Evolutionary conservation across 2,797 vertebrate species (phyloP), one percentile per base, ranked within the genome.

Genomic region (Heterohyrax brucei): DNA sequence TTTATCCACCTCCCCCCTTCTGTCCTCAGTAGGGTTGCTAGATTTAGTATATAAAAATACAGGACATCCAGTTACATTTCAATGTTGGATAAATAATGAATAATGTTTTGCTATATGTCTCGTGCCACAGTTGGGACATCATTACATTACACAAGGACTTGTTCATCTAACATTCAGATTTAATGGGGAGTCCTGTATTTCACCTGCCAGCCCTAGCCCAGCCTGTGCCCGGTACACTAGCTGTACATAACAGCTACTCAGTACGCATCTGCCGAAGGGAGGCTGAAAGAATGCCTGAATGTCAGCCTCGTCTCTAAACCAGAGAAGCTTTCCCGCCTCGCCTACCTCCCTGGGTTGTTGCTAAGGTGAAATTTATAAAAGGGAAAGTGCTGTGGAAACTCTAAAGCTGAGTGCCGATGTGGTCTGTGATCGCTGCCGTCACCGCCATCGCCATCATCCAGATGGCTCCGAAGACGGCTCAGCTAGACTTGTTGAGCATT

Each of bases 351-450:
- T 33, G 64, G 33, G 79, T 72, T 53, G 46, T 79, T 93, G 50
- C 81, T 87, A 85, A 91, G 82, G 93, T 86, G 90, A 95, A 95
- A 80, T 33, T 5, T 62, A 66, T 30, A 30, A 79, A 94, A 21
- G 83, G 30, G 66, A 53, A 85, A 64, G 62, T 48, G 33, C 89
- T 93, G 80, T 59, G 50, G 75, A 89, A 95, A 66, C 21, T 13
- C 66, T n/a, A 86, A 73, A 77, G 68, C 87, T 39, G 59, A 26
- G 48, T 59, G 73, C 64, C 82, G 93, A 82, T n/a, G 16, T 39
- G 26, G 72, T 83, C 61, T 91, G 77, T 82, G 87, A 84, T 85
- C 76, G 85, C 13, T 73, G 80, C 83, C 39, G 10, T 89, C 24
- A 26, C 56, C 48, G n/a, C 77, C 61, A 30, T 7, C 24, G 72